A percentile compares a stretch with the other conserved stretches of the same genome.
Evolutionary conservation across 2,113 vertebrate genomes (phyloP).

Genomic region (Mesocricetus auratus): DNA sequence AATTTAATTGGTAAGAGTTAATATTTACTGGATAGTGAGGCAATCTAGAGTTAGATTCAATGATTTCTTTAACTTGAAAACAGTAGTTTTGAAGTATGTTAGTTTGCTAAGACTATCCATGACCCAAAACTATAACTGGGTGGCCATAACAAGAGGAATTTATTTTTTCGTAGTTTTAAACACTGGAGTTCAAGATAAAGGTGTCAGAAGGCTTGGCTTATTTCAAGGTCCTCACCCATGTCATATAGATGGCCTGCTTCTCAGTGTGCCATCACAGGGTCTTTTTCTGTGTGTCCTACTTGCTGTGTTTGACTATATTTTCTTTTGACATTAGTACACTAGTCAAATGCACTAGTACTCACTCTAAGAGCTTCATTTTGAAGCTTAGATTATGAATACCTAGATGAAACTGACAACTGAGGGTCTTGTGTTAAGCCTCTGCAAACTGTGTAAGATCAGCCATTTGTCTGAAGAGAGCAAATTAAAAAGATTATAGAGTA

Average conservation of each 20-base stretch:
- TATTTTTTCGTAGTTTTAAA: not conserved
- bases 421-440: not conserved
- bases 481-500: not conserved
- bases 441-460: not conserved
- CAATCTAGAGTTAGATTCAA: not conserved
- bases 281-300: not conserved
- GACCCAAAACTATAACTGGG: not conserved
- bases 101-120: not conserved
- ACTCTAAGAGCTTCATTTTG: not conserved
- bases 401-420: not conserved
- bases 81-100: not conserved
- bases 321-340: not conserved
- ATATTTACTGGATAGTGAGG: not conserved
- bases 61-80: not conserved
- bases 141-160: not conserved
- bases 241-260: not conserved
- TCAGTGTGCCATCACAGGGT: not conserved
- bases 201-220: accelerated
- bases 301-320: not conserved
- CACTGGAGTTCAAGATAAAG: not conserved
- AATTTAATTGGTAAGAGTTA: not conserved
- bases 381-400: not conserved
- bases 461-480: not conserved
- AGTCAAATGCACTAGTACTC: not conserved
- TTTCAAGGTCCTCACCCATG: not conserved